These are phyloP conservation scores for Conops quadrifasciatus DNA, from an alignment of 2,888 invertebrate genomes.

Conservation along the genomic window DNA sequence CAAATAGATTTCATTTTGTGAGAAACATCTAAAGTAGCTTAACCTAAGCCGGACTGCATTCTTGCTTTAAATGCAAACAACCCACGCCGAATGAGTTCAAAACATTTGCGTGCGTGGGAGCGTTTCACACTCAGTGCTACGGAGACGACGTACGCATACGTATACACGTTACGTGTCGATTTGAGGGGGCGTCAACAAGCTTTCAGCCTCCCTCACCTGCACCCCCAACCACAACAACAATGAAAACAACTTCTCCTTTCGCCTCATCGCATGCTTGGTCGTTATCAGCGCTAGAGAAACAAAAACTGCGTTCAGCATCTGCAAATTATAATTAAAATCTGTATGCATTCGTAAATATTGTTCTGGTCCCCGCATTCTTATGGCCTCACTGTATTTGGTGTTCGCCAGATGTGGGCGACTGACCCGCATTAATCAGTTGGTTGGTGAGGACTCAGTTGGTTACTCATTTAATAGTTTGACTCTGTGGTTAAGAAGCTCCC, in stretches of 20 bases:
- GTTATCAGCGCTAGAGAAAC: neutral
- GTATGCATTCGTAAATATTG: too few species aligned
- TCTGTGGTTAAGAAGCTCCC: neutral
- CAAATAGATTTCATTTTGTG: too few species aligned
- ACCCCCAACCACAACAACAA: neutral
- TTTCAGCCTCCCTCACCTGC: neutral
- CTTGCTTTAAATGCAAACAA: neutral
- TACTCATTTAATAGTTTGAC: neutral
- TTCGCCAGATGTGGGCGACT: constrained; percentile 2
- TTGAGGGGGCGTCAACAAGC: constrained; percentile 19
- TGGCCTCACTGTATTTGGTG: constrained; percentile 13
- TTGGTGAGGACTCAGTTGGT: neutral
- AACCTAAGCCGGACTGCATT: constrained; percentile 8
- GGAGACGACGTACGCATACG: too few species aligned
- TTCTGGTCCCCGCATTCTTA: neutral
- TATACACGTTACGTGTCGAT: neutral
- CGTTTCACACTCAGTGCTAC: neutral
- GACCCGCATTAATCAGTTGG: neutral
- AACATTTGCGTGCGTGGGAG: constrained; percentile 9
- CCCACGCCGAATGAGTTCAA: neutral
- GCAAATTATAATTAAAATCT: too few species aligned
- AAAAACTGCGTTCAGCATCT: neutral
- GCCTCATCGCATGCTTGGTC: too few species aligned
- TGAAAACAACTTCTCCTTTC: too few species aligned
- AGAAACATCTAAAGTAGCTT: neutral